Conservation (phyloP, 2,113 vertebrate species). For the Chionomys nivalis region DNA sequence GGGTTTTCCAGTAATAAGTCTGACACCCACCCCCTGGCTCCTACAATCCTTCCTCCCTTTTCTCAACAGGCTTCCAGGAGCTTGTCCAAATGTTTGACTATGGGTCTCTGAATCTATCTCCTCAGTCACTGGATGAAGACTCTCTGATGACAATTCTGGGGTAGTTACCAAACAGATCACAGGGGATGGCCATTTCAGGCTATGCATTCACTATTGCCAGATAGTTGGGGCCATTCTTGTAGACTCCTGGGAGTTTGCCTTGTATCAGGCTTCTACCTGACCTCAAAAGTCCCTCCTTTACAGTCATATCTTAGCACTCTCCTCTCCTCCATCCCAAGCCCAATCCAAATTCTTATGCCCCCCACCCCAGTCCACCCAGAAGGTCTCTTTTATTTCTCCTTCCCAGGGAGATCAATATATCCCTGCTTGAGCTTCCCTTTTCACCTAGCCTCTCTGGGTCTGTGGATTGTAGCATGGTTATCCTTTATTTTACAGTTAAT, state of each 20-base stretch:
- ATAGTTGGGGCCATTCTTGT: neutral
- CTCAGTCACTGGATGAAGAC: neutral
- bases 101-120: neutral
- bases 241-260: neutral
- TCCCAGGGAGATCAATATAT: neutral
- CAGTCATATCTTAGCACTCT: neutral
- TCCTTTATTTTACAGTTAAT: neutral
- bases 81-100: neutral
- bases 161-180: neutral
- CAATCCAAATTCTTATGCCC: neutral
- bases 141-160: neutral
- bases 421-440: neutral
- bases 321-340: neutral
- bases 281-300: neutral
- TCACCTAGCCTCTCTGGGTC: neutral
- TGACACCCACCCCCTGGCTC: neutral
- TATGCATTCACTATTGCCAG: neutral
- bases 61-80: neutral
- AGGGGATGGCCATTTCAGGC: neutral
- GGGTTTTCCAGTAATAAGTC: neutral
- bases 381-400: neutral
- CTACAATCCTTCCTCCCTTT: neutral
- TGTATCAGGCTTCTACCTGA: neutral
- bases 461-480: neutral
- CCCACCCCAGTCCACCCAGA: neutral